phyloP scores from a whole-genome alignment of 2,888 invertebrate genomes.

The Aproaerema taeniolella region DNA sequence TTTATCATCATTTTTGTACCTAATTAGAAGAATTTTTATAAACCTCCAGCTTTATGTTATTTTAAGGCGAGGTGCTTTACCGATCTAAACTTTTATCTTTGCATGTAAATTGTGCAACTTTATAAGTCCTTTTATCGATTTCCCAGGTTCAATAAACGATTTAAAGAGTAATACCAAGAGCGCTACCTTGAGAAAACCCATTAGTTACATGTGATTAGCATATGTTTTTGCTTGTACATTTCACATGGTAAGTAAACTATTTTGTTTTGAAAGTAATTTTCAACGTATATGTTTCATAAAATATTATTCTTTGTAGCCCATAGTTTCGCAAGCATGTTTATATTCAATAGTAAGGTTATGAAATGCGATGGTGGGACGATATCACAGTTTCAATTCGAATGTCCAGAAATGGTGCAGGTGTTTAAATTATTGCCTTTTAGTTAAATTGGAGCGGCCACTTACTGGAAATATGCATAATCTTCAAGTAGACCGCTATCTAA shows the following conservation, averaged over 20 bases:
- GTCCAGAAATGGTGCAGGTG: slow-evolving; percentile 18
- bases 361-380: slow-evolving; percentile 18
- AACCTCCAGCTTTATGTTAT: not conserved
- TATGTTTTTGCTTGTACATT: too few species aligned
- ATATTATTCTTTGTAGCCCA: slow-evolving; percentile 5
- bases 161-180: slow-evolving; percentile 4
- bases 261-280: too few species aligned
- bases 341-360: slow-evolving; percentile 19
- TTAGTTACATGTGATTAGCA: too few species aligned
- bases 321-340: slow-evolving; percentile 10
- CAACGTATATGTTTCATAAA: slow-evolving; percentile 10
- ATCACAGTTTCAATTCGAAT: slow-evolving; percentile 18
- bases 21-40: not conserved
- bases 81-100: too few species aligned
- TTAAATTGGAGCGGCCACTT: slow-evolving; percentile 11
- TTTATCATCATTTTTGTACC: not conserved
- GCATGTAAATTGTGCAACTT: too few species aligned
- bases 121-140: too few species aligned
- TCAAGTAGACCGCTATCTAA: slow-evolving; percentile 5
- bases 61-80: too few species aligned
- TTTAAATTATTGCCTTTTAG: slow-evolving; percentile 16
- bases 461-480: slow-evolving; percentile 8
- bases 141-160: slow-evolving; percentile 2
- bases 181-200: slow-evolving; percentile 6
- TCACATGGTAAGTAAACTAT: too few species aligned